Conservation (phyloP, 2,797 vertebrate genomes). For the Leucoraja ocellata region DNA sequence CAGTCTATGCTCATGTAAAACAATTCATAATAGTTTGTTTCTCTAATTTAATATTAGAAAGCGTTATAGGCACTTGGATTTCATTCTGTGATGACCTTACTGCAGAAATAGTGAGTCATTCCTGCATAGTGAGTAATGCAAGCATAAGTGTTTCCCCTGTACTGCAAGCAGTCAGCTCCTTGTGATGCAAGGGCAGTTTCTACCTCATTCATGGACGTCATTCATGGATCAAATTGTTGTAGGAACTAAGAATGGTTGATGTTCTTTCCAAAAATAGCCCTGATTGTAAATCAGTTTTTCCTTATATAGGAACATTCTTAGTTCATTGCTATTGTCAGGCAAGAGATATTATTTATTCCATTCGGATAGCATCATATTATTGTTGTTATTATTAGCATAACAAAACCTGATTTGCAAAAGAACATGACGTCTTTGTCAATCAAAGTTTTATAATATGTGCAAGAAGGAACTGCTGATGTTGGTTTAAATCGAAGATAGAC, state of each 20-base stretch:
- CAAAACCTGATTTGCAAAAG: constrained; percentile 73
- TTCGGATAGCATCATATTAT: constrained; percentile 71
- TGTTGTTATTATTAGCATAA: constrained; percentile 55
- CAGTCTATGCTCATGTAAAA: constrained; percentile 33
- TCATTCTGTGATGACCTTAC: constrained; percentile 43
- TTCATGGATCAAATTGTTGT: constrained; percentile 53
- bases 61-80: neutral
- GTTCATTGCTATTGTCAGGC: constrained; percentile 69
- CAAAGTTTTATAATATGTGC: constrained; percentile 47
- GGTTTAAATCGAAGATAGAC: too few relatives aligned
- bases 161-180: constrained; percentile 44
- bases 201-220: constrained; percentile 59
- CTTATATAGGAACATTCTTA: constrained; percentile 73
- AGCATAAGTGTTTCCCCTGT: neutral
- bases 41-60: constrained; percentile 41
- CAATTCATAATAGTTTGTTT: constrained; percentile 44
- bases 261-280: constrained; percentile 67
- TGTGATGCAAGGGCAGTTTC: constrained; percentile 61
- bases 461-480: too few relatives aligned
- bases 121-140: constrained; percentile 48
- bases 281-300: constrained; percentile 70
- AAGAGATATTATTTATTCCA: constrained; percentile 67
- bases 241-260: constrained; percentile 61
- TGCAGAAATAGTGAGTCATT: constrained; percentile 47
- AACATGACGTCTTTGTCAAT: constrained; percentile 59